Evolutionary conservation across 2,113 vertebrate genomes (phyloP), one percentile per base, ranked within the genome.

Genomic region (Calyptomena viridis): DNA sequence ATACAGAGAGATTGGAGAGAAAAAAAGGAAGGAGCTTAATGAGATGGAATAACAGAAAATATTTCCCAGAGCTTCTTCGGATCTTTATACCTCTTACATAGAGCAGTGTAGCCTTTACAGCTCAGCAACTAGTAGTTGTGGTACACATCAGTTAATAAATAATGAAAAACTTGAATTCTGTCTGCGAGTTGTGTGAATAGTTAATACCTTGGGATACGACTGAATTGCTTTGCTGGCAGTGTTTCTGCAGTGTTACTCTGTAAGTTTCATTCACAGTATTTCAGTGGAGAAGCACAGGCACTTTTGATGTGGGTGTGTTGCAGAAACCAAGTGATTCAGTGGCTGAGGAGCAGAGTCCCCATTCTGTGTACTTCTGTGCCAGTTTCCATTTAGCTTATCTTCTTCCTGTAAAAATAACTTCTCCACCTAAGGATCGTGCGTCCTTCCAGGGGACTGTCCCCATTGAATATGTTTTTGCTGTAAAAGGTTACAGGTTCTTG

Each of bases 381-480:
- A 31, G 39, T 81, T 94, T 80, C 72, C 63, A 28, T 74, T 74
- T 78, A 84, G 44, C 10, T 74, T 86, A 28, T 80, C 56, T 47
- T 84, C 30, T 67, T 88, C n/a, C 68, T 86, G 62, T 66, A 90
- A 85, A 47, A 18, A 33, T 25, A 63, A 19, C 19, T 84, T 89
- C 30, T 75, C 19, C 59, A 72, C 27, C 4, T 79, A 42, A 84
- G 44, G 76, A 52, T 91, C 58, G 22, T 0, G 0, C 44, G 40
- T 53, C 40, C 47, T 94, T 68, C 62, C 9, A 81, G 46, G 53
- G n/a, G 68, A 39, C 28, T 5, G 2, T 25, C 27, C 35, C 67
- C 85, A 84, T 86, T 63, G 86, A 68, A 86, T 44, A 30, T 77
- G 47, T 55, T 90, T 75, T 84, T 94, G 59, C 63, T 74, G 21